Base-by-base conservation (phyloP, 2,113 vertebrate genomes). In the Neofelis nebulosa region DNA sequence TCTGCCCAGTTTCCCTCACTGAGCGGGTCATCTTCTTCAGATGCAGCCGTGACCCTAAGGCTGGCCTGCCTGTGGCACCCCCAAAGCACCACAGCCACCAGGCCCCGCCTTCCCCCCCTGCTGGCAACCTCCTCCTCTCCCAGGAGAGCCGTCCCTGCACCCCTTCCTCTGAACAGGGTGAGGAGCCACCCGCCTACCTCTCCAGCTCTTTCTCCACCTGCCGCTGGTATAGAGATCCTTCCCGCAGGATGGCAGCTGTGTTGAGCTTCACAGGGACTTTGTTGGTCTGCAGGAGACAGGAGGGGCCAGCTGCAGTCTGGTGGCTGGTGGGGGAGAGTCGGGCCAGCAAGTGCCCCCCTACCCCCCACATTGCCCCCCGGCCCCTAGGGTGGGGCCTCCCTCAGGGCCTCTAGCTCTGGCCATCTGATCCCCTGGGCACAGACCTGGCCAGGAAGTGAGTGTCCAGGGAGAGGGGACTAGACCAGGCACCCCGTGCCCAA, bases 251-350 rank as follows among this genome's bases (percentile, higher is more conserved):
- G 91, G 99, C 98, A 0, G 99, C 99, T 1, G 99, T 98, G 97
- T 99, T 99, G 96, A 99, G 98, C 98, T 99, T 99, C 95, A 99
- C 98, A 0, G 99, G 99, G 95, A 98, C 66, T 18, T 91, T 99
- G 95, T 98, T 98, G 21, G 87, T 98, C 99, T 99, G 98, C 3
- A 18, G 97, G 87, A 25, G 27, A 76, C 91, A 12, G 41, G 33
- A 80, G 80, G 11, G 31, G 23, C 9, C 1, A 27, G 48, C 38
- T 48, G 74, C 7, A 23, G 21, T 13, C 27, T 0, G 0, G 33
- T 6, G 14, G 65, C 29, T 1, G 29, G 31, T 1, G 23, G 1
- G 33, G 19, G 29, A 18, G 31, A 19, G 36, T 36, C 1, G 3
- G 19, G n/a, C 78, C 65, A 55, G 81, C 50, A 14, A 12, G 27